phyloP scores from a whole-genome alignment of 2,113 vertebrate genomes.

The Nyctibius bracteatus region DNA sequence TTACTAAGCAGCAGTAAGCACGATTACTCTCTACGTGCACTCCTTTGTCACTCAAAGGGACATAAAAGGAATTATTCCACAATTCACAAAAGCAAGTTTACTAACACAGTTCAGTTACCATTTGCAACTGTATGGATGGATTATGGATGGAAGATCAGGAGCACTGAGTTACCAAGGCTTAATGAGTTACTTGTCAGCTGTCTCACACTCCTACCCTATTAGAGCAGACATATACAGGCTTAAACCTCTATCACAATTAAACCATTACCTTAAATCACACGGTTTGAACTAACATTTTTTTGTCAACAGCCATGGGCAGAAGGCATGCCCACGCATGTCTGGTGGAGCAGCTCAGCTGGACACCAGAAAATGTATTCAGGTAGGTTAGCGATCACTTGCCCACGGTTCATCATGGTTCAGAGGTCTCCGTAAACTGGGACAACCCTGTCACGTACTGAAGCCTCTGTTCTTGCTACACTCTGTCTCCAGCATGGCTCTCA shows the following conservation, averaged over 20 bases:
- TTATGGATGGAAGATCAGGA: background rate
- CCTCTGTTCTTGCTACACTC: background rate
- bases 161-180: background rate
- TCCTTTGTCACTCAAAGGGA: background rate
- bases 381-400: fast-evolving
- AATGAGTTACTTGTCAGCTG: background rate
- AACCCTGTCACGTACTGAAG: background rate
- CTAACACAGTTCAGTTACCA: background rate
- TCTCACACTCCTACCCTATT: background rate
- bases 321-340: fast-evolving
- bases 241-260: background rate
- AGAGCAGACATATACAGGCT: background rate
- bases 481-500: background rate
- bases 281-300: background rate
- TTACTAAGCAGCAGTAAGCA: background rate
- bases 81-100: background rate
- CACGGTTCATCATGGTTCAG: background rate
- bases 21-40: fast-evolving
- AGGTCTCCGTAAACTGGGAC: background rate
- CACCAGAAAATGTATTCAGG: background rate
- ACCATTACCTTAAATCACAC: background rate
- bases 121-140: background rate
- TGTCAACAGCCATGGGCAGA: background rate
- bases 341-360: background rate
- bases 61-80: background rate